These are phyloP conservation scores for Calidris pygmaea DNA, from an alignment of 2,113 vertebrate genomes.

Conservation along the genomic window DNA sequence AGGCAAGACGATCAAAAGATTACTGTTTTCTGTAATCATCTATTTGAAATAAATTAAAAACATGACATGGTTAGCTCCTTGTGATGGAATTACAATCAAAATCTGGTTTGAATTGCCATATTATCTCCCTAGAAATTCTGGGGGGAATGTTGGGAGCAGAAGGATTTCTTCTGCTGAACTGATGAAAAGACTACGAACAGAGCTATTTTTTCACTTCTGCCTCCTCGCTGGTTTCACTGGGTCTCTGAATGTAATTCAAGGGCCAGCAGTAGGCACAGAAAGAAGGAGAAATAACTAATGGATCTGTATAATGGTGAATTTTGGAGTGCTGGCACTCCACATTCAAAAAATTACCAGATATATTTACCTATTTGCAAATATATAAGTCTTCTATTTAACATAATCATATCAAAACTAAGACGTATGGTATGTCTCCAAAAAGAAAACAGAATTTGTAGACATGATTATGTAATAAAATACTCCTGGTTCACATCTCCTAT, in stretches of 20 bases:
- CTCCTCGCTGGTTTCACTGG: not conserved
- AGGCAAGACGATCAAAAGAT: not conserved
- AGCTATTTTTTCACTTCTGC: not conserved
- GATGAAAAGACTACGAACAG: not conserved
- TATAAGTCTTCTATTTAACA: not conserved
- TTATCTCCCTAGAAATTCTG: not conserved
- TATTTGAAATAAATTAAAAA: not conserved
- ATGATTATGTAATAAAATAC: not conserved
- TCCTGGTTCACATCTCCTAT: not conserved
- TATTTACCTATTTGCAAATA: not conserved
- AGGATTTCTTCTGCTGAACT: not conserved
- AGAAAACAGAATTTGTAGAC: not conserved
- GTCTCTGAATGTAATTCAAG: not conserved
- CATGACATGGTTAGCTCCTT: not conserved
- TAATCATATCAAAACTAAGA: not conserved
- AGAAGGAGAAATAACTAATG: not conserved
- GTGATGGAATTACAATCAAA: not conserved
- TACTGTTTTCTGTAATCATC: not conserved
- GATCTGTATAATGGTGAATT: not conserved
- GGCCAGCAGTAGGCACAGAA: not conserved
- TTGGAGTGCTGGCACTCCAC: not conserved
- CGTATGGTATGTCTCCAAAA: not conserved
- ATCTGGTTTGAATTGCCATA: not conserved
- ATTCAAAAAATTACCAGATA: not conserved
- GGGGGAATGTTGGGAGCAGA: not conserved